Evolutionary conservation across 2,797 vertebrate species (phyloP).

Genomic region (Danio aesculapii): DNA sequence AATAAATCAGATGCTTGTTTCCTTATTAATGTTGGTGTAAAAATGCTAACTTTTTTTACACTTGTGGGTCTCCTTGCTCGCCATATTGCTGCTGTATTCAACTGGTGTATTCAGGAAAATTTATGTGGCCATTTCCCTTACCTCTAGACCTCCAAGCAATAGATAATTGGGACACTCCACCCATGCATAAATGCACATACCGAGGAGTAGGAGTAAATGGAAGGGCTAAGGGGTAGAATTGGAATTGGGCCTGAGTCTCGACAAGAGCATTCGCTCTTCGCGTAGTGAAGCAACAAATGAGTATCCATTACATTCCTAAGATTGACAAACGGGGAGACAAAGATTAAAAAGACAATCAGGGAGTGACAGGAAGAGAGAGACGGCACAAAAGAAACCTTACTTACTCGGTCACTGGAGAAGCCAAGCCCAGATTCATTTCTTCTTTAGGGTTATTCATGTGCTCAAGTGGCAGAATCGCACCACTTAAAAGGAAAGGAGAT

Average conservation of each 20-base stretch:
- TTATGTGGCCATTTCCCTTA: no score
- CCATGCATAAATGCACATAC: no score
- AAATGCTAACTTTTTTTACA: no score
- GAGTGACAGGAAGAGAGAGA: conserved; percentile 1
- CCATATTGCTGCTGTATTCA: no score
- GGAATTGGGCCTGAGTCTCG: background rate
- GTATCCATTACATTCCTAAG: background rate
- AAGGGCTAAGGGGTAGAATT: background rate
- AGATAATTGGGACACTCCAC: no score
- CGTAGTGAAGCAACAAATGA: background rate
- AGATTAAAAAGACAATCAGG: background rate
- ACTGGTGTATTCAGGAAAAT: no score
- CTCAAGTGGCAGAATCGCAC: conserved; percentile 81
- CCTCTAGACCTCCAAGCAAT: no score
- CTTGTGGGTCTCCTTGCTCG: no score
- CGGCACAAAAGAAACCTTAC: conserved; percentile 71
- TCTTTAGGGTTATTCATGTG: conserved; percentile 82
- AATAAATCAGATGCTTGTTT: no score
- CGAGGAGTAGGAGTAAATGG: no score
- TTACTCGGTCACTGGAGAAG: conserved; percentile 69
- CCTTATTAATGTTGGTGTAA: no score
- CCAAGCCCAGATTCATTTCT: conserved; percentile 80
- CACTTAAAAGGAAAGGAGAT: conserved; percentile 78
- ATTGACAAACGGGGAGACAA: conserved; percentile 18
- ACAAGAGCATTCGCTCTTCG: conserved; percentile 17